Evolutionary conservation across 2,888 invertebrate genomes (phyloP).

Genomic region (Hirtodrosophila confusa): DNA sequence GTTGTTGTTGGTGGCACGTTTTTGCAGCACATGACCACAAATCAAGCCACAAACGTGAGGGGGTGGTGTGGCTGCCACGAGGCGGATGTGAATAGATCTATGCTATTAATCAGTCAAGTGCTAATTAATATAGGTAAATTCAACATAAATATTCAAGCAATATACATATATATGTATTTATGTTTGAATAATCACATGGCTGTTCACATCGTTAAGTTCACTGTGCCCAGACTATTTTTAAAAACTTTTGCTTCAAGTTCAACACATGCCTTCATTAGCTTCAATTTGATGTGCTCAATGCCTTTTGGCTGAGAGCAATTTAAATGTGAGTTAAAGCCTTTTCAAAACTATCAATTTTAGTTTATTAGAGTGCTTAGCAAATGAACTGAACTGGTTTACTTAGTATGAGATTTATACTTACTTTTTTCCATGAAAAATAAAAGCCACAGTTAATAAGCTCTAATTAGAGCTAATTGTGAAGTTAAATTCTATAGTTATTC

Average conservation of each 20-base stretch:
- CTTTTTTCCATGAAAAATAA: no score
- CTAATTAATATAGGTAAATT: slow-evolving; percentile 44
- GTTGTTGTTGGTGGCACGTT: slow-evolving; percentile 47
- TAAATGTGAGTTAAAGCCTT: not conserved
- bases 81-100: slow-evolving; percentile 31
- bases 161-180: not conserved
- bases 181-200: not conserved
- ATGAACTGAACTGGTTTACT: not conserved
- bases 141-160: slow-evolving; percentile 22
- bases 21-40: slow-evolving; percentile 55
- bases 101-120: slow-evolving; percentile 51
- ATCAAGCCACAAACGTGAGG: slow-evolving; percentile 19
- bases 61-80: slow-evolving; percentile 1
- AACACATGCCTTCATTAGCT: slow-evolving; percentile 5
- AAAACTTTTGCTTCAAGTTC: not conserved
- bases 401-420: no score
- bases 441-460: no score
- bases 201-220: no score
- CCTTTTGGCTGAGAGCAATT: no score
- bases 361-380: not conserved
- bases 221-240: no score
- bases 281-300: not conserved
- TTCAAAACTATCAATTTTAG: slow-evolving; percentile 3
- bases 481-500: no score
- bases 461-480: no score